Evolutionary conservation across 2,888 invertebrate species (phyloP), one percentile per base, ranked within the genome.

Genomic region (Drosophila macrospina): DNA sequence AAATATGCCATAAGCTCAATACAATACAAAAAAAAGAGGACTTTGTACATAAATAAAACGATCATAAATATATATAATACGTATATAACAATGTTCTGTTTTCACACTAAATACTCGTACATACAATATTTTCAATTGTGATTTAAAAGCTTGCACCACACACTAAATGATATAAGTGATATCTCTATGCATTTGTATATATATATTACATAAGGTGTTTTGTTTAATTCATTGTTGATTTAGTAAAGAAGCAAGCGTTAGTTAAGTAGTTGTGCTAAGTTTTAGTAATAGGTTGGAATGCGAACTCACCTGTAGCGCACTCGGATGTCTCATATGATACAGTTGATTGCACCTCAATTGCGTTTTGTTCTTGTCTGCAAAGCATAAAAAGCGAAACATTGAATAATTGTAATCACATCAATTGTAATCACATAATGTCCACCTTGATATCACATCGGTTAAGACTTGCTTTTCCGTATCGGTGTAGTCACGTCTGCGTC

Each of bases 381-480:
- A 3, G 30, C 3, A 20, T 7, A 39, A 32, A 36, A 54, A 32
- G n/a, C 2, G 20, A 30, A 42, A 13, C 6, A 6, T 34, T 51
- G 28, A 56, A 24, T 52, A 47, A 24, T 28, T 32, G 7, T 24
- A 39, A 52, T 48, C 36, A 42, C 13, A 24, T n/a, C 8, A 26
- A 37, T 13, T 59, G 36, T 7, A 61, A 50, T 34, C 7, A 24
- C 16, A 36, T 36, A 39, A 20, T 34, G n/a, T 36, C 42, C 32
- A 92, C 94, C 95, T 93, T 90, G 94, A 93, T 91, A 95, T 94
- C 89, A 97, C 95, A 90, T 95, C 95, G 80, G 96, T 95, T 85
- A 96, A 94, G 78, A 96, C 95, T 90, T 95, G 94, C 89, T 95
- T 95, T 91, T 97, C 97, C 74, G 95, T 96, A 78, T 96, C 95